Evolutionary conservation across 2,888 invertebrate genomes (phyloP).

Genomic region (Plusia festucae): DNA sequence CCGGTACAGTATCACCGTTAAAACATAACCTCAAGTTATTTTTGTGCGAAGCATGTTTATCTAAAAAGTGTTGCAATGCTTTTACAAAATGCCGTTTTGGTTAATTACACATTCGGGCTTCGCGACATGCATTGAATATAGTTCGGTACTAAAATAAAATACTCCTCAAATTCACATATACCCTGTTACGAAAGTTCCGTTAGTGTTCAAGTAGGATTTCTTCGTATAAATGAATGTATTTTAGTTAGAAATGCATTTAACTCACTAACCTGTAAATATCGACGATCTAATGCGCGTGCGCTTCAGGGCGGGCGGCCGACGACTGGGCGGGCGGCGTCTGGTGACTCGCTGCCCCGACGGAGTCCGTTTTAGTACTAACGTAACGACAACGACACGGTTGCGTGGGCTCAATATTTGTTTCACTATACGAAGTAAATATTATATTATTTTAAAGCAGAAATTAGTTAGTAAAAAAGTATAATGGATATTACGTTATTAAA

Average conservation of each 20-base stretch:
- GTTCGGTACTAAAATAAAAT: conserved; percentile 68
- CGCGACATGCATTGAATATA: conserved; percentile 64
- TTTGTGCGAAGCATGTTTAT: conserved; percentile 62
- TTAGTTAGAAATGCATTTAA: conserved; percentile 57
- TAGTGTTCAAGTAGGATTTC: conserved; percentile 6
- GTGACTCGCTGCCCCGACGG: conserved; percentile 60
- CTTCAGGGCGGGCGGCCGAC: conserved; percentile 82
- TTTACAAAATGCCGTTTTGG: conserved; percentile 75
- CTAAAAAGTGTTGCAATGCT: conserved; percentile 69
- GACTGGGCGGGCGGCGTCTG: conserved; percentile 86
- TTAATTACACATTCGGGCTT: conserved; percentile 72
- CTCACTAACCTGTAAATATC: conserved; percentile 71
- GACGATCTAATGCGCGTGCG: conserved; percentile 72
- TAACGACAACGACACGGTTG: conserved; percentile 56
- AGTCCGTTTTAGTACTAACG: conserved; percentile 46
- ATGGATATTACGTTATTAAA: no score
- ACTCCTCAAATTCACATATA: conserved; percentile 22
- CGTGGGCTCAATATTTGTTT: conserved; percentile 8
- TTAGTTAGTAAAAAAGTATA: neutral
- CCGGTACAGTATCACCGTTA: conserved; percentile 27
- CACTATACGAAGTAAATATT: neutral
- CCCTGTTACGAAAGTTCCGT: conserved; percentile 3
- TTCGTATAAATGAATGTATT: conserved; percentile 41
- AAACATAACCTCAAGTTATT: conserved; percentile 61
- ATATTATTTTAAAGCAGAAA: neutral